A percentile compares a stretch with the other conserved stretches of the same genome.
Evolutionary conservation across 2,797 vertebrate genomes (phyloP).

Genomic region (Takifugu ocellatus): DNA sequence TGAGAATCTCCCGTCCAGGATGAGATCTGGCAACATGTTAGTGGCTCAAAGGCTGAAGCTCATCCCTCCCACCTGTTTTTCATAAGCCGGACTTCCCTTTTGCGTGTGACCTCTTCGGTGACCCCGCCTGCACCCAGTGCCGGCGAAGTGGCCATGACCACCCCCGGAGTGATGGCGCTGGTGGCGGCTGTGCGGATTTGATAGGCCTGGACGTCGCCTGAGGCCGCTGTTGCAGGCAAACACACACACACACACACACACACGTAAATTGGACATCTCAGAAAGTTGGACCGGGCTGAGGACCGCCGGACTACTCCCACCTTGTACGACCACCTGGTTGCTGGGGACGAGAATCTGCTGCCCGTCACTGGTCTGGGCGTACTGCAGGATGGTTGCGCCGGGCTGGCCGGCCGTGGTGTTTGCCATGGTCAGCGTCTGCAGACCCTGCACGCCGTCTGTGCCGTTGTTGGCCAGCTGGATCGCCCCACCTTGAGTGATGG

Average conservation of each 20-base stretch:
- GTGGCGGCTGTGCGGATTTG: slow-evolving; percentile 94
- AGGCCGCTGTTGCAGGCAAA: slow-evolving; percentile 78
- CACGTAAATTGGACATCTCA: neutral
- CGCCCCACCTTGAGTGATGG: slow-evolving; percentile 97
- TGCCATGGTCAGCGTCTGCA: slow-evolving; percentile 96
- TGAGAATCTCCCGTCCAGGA: neutral
- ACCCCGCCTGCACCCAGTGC: slow-evolving; percentile 83
- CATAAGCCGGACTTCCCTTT: slow-evolving; percentile 98
- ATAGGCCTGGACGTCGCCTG: slow-evolving; percentile 97
- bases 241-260: neutral
- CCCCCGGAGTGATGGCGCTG: slow-evolving; percentile 89
- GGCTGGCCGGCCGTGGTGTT: slow-evolving; percentile 86
- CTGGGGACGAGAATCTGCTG: slow-evolving; percentile 98
- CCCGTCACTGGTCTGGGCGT: slow-evolving; percentile 97
- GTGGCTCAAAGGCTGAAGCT: too few species aligned
- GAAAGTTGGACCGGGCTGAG: neutral
- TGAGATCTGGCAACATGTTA: too few species aligned
- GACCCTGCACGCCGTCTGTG: slow-evolving; percentile 94
- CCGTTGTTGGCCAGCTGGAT: slow-evolving; percentile 98
- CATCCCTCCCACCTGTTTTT: slow-evolving; percentile 87
- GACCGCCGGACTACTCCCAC: slow-evolving; percentile 65
- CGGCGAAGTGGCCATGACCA: slow-evolving; percentile 95
- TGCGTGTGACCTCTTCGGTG: slow-evolving; percentile 92
- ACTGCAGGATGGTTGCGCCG: slow-evolving; percentile 96
- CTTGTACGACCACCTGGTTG: slow-evolving; percentile 99